phyloP scores from a whole-genome alignment of 2,888 invertebrate genomes.

The Callosobruchus maculatus region DNA sequence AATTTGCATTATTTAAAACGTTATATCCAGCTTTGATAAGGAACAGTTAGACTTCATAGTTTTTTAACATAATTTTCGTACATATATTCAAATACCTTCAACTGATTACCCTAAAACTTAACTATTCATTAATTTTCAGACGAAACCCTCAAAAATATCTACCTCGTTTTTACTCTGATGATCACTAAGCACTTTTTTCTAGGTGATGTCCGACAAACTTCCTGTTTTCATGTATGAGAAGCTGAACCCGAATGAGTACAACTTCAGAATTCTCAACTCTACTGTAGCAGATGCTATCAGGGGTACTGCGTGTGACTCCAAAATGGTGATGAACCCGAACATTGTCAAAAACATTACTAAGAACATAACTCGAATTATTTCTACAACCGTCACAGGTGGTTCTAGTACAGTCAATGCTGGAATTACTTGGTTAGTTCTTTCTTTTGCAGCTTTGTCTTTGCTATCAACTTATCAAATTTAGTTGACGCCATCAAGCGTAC shows the following conservation, averaged over 20 bases:
- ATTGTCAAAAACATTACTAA: constrained; percentile 25
- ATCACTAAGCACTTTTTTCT: neutral
- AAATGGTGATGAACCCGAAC: constrained; percentile 37
- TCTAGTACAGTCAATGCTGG: neutral
- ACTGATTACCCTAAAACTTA: no score
- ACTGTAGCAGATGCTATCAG: constrained; percentile 66
- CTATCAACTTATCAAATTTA: neutral
- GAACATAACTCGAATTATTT: neutral
- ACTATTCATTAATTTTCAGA: no score
- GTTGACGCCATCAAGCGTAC: no score
- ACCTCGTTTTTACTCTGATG: no score
- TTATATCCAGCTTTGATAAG: no score
- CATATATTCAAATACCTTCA: no score
- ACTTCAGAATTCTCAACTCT: constrained; percentile 69
- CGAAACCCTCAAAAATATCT: no score
- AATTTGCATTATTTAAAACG: no score
- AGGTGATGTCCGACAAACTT: constrained; percentile 61
- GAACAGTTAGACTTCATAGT: no score
- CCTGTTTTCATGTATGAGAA: constrained; percentile 67
- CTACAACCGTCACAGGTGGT: neutral
- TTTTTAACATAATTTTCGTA: no score
- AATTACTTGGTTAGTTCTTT: neutral
- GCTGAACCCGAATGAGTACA: constrained; percentile 60
- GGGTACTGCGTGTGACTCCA: constrained; percentile 67
- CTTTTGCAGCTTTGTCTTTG: neutral